These are phyloP conservation scores for Apogon hyalosoma DNA, from an alignment of 2,797 vertebrate genomes.

Conservation along the genomic window DNA sequence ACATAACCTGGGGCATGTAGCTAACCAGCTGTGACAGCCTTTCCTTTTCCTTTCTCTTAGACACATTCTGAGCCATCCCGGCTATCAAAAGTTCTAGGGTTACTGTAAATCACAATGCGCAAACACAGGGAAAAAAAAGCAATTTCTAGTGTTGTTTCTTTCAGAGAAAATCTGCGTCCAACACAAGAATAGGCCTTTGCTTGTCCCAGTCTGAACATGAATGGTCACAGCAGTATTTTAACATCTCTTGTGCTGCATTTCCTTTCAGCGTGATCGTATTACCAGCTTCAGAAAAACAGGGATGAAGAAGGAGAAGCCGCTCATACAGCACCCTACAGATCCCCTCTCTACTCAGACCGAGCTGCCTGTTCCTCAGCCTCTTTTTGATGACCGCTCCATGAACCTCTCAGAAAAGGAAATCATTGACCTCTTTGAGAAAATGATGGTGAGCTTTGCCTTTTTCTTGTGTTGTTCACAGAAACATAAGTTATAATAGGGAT, in stretches of 20 bases:
- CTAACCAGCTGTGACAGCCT: neutral
- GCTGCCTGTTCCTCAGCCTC: constrained; percentile 90
- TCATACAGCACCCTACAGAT: constrained; percentile 96
- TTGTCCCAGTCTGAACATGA: neutral
- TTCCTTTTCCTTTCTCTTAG: neutral
- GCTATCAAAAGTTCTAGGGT: neutral
- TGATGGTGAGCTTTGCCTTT: constrained; percentile 91
- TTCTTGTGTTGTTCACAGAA: neutral
- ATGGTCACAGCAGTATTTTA: constrained; percentile 15
- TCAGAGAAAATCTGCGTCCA: constrained; percentile 1
- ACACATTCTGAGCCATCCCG: constrained; percentile 3
- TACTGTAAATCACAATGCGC: constrained; percentile 8
- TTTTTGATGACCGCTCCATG: constrained; percentile 93
- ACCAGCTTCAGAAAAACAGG: constrained; percentile 95
- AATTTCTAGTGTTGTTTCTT: no score
- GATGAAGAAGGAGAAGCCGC: constrained; percentile 92
- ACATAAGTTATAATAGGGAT: no score
- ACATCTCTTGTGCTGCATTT: constrained; percentile 57
- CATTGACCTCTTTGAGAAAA: constrained; percentile 97
- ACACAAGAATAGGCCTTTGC: neutral
- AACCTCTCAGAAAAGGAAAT: constrained; percentile 99
- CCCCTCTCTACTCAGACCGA: constrained; percentile 86
- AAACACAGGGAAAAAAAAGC: neutral
- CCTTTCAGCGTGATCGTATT: constrained; percentile 92
- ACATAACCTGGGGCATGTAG: no score